phyloP scores from a whole-genome alignment of 2,888 invertebrate genomes.

The Pristionchus fissidentatus region DNA sequence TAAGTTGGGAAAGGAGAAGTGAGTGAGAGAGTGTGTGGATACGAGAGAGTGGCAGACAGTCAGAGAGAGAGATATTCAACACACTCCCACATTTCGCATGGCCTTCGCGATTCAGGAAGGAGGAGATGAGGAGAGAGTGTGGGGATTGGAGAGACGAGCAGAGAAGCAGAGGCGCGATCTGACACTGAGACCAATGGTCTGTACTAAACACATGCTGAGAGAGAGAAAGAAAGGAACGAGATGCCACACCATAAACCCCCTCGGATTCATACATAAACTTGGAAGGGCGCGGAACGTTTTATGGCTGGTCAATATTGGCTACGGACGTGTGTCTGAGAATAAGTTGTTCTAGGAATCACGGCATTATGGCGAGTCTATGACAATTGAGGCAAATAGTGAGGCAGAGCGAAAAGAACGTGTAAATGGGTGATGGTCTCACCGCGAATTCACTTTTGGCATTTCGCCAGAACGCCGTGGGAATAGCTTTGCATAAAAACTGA shows the following conservation, averaged over 20 bases:
- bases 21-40: not conserved
- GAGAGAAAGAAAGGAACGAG: too few relatives aligned
- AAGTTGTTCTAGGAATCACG: too few relatives aligned
- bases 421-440: too few relatives aligned
- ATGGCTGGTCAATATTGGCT: not conserved
- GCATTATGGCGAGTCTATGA: too few relatives aligned
- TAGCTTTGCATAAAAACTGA: not conserved
- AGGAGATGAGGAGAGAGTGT: not conserved
- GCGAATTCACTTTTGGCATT: not conserved
- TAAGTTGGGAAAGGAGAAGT: not conserved
- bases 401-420: not conserved
- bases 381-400: too few relatives aligned
- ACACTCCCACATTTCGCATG: not conserved
- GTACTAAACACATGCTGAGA: not conserved
- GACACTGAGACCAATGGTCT: not conserved
- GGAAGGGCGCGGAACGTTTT: not conserved
- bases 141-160: not conserved
- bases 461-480: not conserved
- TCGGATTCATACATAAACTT: too few relatives aligned
- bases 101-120: not conserved
- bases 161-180: not conserved
- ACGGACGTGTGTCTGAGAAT: too few relatives aligned
- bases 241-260: too few relatives aligned
- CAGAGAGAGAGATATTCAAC: not conserved
- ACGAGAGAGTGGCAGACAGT: slow-evolving; percentile 9